Base-by-base conservation (phyloP, 2,113 vertebrate genomes). In the Phyllostomus hastatus region DNA sequence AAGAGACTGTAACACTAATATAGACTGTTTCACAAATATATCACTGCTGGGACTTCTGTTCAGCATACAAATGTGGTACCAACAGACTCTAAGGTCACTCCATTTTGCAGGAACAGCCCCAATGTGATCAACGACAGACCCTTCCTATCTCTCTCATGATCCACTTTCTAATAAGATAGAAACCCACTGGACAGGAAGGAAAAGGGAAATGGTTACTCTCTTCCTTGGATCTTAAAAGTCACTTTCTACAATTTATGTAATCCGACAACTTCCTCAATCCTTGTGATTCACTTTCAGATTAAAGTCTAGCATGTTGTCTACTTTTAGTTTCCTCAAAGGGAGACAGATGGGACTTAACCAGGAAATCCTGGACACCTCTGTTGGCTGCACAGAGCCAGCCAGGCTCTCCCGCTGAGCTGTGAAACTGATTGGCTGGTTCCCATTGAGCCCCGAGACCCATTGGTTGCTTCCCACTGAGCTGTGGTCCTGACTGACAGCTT, bases 401-500 rank as follows among this genome's bases (percentile, higher is more conserved):
- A 84, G 59, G 66, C 31, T 35, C 38, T 94, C 84, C 95, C 64
- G 24, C 69, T 33, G 4, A 72, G 33, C 31, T 78, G 80, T 72
- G 59, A 4, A 69, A 91, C 41, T 28, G 84, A 89, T 20, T 88
- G 76, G 81, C 52, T 88, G 69, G 17, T 93, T 64, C 59, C 70
- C 61, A 84, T 31, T 48, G 83, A 82, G 75, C 38, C 41, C 28
- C 64, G 38, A 73, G 41, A 86, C 67, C 48, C 24, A 87, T 1
- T 90, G 84, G 46, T n/a, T 81, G 50, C 64, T 90, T 93, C 90
- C 86, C 33, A 82, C 67, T 41, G 66, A 93, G 96, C 66, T 72
- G 33, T 10, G 5, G 97, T 57, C 50, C 70, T 89, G 89, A 95
- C 0, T 66, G 85, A 64, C 85, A 95, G 33, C 57, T 92, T 41